Evolutionary conservation across 2,888 invertebrate species (phyloP), one percentile per base, ranked within the genome.

Genomic region (Automeris io): DNA sequence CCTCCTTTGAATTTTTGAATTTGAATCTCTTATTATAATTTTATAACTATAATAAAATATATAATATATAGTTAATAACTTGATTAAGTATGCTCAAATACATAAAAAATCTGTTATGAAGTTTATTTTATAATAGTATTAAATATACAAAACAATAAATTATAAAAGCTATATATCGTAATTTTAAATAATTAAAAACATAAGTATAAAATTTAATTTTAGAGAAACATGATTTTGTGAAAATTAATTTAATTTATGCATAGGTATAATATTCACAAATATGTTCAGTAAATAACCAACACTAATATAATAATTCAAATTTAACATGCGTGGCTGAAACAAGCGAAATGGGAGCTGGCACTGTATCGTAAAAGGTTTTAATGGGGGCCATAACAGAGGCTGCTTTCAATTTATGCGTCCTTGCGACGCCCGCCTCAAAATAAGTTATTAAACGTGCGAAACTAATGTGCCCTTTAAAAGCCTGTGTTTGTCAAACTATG

Each of bases 281-380:
- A n/a, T n/a, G n/a, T 29, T 16, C 8, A 1, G 13, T 26, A 26
- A 13, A 26, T 37, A 13, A 9, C 39, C 42, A 45, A 48, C 45
- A 51, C 60, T 60, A 52, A 55, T 59, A 57, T 56, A 58, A 62
- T 69, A 61, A 62, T 5, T 39, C 29, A 36, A 36, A 36, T 61
- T 64, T 57, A 57, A 46, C 54, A 57, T 58, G 57, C 57, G 57
- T 51, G 60, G 48, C 53, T 54, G 49, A 39, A 57, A 60, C 55
- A 49, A 40, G 43, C 49, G 54, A 51, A 67, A 67, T 57, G 55
- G 36, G 54, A 58, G 50, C 51, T 54, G 57, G 59, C 49, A 50
- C 49, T 46, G 51, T 61, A 60, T 70, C 65, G 61, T 68, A 70
- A 72, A 70, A 67, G 55, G 57, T 60, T 69, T 65, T 70, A 73